phyloP scores from a whole-genome alignment of 2,888 invertebrate species.

The Xylophagus ater region DNA sequence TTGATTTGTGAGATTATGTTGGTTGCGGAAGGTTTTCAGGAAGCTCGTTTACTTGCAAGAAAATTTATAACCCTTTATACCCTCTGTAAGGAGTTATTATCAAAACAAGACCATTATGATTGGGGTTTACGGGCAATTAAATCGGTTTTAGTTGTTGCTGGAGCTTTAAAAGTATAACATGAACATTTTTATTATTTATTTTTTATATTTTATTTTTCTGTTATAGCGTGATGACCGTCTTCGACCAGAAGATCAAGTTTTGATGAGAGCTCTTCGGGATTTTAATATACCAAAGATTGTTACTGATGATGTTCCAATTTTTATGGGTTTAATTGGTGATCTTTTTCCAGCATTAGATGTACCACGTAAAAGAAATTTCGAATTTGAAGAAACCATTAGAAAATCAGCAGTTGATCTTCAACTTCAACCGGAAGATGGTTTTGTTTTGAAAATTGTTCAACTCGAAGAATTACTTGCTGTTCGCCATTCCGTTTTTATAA shows the following conservation, averaged over 20 bases:
- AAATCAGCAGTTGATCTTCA: conserved; percentile 70
- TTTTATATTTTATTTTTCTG: not conserved
- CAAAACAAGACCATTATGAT: conserved; percentile 94
- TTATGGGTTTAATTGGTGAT: conserved; percentile 90
- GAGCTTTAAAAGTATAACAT: conserved; percentile 63
- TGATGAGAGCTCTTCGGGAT: conserved; percentile 88
- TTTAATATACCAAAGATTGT: conserved; percentile 93
- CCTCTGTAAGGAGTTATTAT: conserved; percentile 77
- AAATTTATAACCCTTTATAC: conserved; percentile 92
- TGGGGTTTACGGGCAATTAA: conserved; percentile 94
- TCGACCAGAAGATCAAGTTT: conserved; percentile 81
- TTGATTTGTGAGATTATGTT: conserved; percentile 95
- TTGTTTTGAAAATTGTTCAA: conserved; percentile 79
- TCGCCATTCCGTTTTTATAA: conserved; percentile 83
- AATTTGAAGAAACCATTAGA: conserved; percentile 71
- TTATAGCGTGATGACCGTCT: conserved; percentile 54
- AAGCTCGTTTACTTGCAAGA: conserved; percentile 76
- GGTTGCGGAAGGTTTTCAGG: conserved; percentile 90
- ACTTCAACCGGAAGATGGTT: conserved; percentile 83
- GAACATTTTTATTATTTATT: not conserved
- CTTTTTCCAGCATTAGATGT: conserved; percentile 87
- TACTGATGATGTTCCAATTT: conserved; percentile 81
- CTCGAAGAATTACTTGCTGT: conserved; percentile 87
- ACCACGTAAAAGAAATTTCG: conserved; percentile 72
- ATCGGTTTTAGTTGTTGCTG: conserved; percentile 89